Conservation (phyloP, 2,113 vertebrate genomes). For the Oxyura jamaicensis region DNA sequence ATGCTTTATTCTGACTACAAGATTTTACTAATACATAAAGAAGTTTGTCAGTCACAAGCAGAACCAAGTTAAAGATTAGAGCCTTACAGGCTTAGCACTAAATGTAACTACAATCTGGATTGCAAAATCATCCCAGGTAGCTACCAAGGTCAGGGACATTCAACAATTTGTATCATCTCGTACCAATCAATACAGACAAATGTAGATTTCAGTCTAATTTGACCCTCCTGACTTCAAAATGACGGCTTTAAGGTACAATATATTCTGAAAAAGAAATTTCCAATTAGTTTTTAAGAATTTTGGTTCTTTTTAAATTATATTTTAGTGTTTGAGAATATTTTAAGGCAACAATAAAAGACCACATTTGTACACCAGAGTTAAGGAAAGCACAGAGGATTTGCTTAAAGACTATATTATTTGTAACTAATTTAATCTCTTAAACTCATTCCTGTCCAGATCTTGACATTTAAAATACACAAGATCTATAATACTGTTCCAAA, state of each 20-base stretch:
- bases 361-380: not conserved
- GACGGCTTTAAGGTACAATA: not conserved
- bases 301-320: not conserved
- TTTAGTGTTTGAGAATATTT: not conserved
- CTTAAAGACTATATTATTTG: not conserved
- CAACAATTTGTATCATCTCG: not conserved
- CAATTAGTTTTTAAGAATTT: not conserved
- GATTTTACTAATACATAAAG: not conserved
- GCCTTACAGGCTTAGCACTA: not conserved
- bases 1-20: not conserved
- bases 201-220: not conserved
- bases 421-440: not conserved
- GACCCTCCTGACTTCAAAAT: not conserved
- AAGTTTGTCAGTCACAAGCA: not conserved
- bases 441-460: not conserved
- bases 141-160: not conserved
- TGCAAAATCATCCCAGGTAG: not conserved
- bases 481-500: not conserved
- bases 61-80: not conserved
- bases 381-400: not conserved
- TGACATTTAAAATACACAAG: not conserved
- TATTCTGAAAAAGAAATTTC: not conserved
- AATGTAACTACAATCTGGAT: not conserved
- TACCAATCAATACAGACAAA: not conserved
- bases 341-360: not conserved